Evolutionary conservation across 2,888 invertebrate species (phyloP).

Genomic region (Acleris laterana): DNA sequence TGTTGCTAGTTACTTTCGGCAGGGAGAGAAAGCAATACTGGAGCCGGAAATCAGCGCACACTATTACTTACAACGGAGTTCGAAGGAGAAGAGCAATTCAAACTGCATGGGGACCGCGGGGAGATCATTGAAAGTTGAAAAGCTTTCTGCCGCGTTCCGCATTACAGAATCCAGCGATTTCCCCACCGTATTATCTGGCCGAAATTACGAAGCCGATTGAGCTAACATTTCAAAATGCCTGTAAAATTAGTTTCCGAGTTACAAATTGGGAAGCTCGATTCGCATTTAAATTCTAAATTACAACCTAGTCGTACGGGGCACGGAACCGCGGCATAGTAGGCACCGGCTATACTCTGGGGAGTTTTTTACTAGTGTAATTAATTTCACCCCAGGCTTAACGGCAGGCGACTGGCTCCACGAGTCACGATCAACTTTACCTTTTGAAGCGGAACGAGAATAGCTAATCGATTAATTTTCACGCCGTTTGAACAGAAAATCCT

Average conservation of each 20-base stretch:
- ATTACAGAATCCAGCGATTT: slow-evolving; percentile 3
- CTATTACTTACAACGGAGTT: slow-evolving; percentile 8
- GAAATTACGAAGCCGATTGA: slow-evolving; percentile 8
- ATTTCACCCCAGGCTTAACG: slow-evolving; percentile 62
- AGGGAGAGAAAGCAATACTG: slow-evolving; percentile 8
- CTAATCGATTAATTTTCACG: slow-evolving; percentile 81
- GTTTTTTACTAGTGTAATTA: slow-evolving; percentile 69
- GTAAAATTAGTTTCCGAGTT: slow-evolving; percentile 24
- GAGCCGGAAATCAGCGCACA: not conserved
- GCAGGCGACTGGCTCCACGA: slow-evolving; percentile 66
- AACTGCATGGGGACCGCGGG: slow-evolving; percentile 1
- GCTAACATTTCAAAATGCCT: slow-evolving; percentile 17
- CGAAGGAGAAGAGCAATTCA: not conserved
- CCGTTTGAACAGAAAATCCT: slow-evolving; percentile 71
- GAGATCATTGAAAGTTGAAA: slow-evolving; percentile 13
- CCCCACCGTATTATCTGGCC: slow-evolving; percentile 11
- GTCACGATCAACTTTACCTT: slow-evolving; percentile 76
- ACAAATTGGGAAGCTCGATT: slow-evolving; percentile 20
- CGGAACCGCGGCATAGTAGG: slow-evolving; percentile 6
- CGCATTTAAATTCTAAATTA: slow-evolving; percentile 27
- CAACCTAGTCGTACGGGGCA: slow-evolving; percentile 12
- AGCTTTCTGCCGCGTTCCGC: slow-evolving; percentile 1
- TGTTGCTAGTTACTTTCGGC: not conserved
- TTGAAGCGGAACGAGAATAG: slow-evolving; percentile 70
- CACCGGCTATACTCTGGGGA: slow-evolving; percentile 16